Evolutionary conservation across 2,113 vertebrate genomes (phyloP).

Genomic region (Mesembrinibis cayennensis): DNA sequence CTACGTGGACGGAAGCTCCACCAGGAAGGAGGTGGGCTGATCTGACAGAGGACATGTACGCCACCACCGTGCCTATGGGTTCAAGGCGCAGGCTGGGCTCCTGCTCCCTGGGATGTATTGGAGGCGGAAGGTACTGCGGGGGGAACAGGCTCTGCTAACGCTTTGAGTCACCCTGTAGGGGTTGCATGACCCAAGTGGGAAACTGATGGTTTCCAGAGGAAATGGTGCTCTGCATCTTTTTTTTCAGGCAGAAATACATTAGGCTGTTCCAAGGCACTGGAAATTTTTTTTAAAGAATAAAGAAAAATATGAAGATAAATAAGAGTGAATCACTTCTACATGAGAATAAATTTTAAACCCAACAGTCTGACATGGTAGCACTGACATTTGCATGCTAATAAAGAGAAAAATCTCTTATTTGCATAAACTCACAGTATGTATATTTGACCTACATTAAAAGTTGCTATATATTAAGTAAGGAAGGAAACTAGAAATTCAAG

Average conservation of each 20-base stretch:
- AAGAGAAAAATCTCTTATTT: constrained; percentile 8
- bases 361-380: neutral
- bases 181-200: neutral
- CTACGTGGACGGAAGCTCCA: neutral
- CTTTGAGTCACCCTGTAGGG: neutral
- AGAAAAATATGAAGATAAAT: neutral
- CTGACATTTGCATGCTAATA: neutral
- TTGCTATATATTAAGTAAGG: neutral
- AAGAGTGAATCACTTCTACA: neutral
- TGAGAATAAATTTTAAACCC: neutral
- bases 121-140: neutral
- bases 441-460: constrained; percentile 45
- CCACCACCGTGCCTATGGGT: accelerated
- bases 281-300: neutral
- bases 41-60: accelerated
- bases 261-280: neutral
- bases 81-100: neutral
- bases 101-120: accelerated
- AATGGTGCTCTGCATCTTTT: neutral
- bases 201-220: neutral
- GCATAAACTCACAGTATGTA: constrained; percentile 16
- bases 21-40: neutral
- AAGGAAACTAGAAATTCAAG: constrained; percentile 16
- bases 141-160: neutral
- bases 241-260: neutral